Evolutionary conservation across 2,888 invertebrate species (phyloP), one percentile per base, ranked within the genome.

Genomic region (Cataglyphis livida): DNA sequence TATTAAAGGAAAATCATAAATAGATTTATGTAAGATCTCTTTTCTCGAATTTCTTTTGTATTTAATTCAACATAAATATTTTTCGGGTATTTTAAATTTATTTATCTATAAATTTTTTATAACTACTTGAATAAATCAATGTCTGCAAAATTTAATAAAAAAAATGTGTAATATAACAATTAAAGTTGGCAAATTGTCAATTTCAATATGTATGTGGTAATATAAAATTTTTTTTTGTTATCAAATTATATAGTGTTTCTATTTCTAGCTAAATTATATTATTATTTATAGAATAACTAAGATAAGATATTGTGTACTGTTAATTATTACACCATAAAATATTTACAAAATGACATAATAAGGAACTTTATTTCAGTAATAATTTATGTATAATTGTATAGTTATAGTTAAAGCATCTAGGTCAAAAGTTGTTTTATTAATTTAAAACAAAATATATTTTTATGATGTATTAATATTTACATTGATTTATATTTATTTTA

Each of bases 1-100:
- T 84, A 93, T 97, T 62, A 89, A 82, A 81, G 93, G 92, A 2
- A 86, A 82, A 76, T 65, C 0, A 59, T 79, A 61, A 41, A 28
- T 1, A 54, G 32, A 48, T 25, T 78, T 44, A 1, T 6, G n/a
- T 44, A 5, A 12, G 1, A 70, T 71, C 18, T n/a, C 41, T 64
- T 65, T 54, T 1, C 38, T 7, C 0, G 7, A 38, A 25, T 0
- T 28, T 41, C 54, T 57, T 28, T 76, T 41, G 54, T 15, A 54
- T 66, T 54, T 57, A 41, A 28, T 66, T 57, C 4, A 2, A 1
- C n/a, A 25, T 4, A 3, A 65, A n/a, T 38, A 15, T 9, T 9
- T 76, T 76, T 4, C 4, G 41, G 2, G 6, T 38, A 18, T 64
- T 51, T 57, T 38, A n/a, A 1, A 15, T 74, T 12, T 65, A 35